phyloP scores from a whole-genome alignment of 2,888 invertebrate genomes.

The Idaea dimidiata region DNA sequence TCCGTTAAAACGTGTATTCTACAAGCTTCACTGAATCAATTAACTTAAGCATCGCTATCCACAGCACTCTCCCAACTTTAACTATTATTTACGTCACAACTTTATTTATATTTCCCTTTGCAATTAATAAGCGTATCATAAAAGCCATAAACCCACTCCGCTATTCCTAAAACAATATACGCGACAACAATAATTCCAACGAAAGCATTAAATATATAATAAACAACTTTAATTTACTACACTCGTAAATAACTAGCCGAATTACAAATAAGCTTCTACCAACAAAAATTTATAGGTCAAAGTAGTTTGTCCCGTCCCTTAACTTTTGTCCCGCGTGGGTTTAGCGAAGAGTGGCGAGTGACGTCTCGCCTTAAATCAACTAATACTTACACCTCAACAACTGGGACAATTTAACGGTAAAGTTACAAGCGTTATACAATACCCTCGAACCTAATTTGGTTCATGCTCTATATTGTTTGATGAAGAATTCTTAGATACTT shows the following conservation, averaged over 20 bases:
- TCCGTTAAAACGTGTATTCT: too few species aligned
- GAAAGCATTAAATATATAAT: not conserved
- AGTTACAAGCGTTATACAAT: not conserved
- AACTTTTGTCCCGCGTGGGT: not conserved
- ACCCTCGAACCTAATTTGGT: not conserved
- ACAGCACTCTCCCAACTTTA: not conserved
- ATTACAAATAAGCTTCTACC: conserved; percentile 3
- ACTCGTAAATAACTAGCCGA: conserved; percentile 7
- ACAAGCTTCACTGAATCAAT: not conserved
- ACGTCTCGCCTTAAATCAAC: not conserved
- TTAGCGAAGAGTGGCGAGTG: not conserved
- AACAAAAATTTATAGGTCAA: conserved; percentile 18
- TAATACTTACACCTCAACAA: not conserved
- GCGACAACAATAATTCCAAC: not conserved
- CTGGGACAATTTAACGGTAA: not conserved
- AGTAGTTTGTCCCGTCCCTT: conserved; percentile 11
- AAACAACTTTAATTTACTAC: conserved; percentile 9
- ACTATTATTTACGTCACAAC: not conserved
- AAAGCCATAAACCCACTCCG: conserved; percentile 2
- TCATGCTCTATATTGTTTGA: not conserved
- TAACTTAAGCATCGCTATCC: not conserved
- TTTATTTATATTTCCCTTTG: not conserved
- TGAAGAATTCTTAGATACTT: too few species aligned
- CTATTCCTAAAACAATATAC: conserved; percentile 5
- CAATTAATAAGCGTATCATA: not conserved